Evolutionary conservation across 2,113 vertebrate species (phyloP).

Genomic region (Gymnocephalus cernua): DNA sequence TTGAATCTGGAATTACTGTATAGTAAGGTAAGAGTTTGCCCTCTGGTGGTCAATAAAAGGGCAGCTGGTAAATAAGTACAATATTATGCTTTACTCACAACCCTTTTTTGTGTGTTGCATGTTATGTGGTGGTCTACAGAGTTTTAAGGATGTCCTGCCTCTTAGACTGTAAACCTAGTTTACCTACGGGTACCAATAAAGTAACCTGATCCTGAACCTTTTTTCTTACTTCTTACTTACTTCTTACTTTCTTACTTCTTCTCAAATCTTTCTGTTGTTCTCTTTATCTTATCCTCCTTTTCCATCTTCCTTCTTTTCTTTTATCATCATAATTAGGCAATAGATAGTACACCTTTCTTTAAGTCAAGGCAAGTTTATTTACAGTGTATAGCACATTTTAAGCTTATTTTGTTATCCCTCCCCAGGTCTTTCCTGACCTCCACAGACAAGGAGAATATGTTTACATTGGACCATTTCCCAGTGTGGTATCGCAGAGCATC

Average conservation of each 20-base stretch:
- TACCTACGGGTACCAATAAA: no score
- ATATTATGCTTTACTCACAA: background rate
- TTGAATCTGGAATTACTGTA: background rate
- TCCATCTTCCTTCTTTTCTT: background rate
- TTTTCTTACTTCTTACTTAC: no score
- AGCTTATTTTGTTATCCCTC: constrained; percentile 52
- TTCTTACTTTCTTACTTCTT: no score
- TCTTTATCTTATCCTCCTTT: background rate
- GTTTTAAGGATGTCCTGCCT: no score
- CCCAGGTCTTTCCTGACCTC: constrained; percentile 91
- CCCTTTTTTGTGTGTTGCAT: no score
- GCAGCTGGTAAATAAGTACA: background rate
- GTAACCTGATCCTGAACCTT: no score
- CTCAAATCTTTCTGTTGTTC: background rate
- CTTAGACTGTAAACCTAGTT: no score
- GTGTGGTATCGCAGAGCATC: constrained; percentile 95
- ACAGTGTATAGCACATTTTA: background rate
- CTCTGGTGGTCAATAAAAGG: constrained; percentile 22
- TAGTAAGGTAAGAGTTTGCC: background rate
- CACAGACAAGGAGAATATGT: constrained; percentile 90
- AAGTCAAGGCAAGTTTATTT: no score
- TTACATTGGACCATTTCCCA: constrained; percentile 95
- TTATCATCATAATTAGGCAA: background rate
- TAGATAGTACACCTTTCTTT: background rate
- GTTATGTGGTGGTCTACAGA: no score